These are phyloP conservation scores for Zaprionus lineosus DNA, from an alignment of 2,888 invertebrate genomes.

Conservation along the genomic window DNA sequence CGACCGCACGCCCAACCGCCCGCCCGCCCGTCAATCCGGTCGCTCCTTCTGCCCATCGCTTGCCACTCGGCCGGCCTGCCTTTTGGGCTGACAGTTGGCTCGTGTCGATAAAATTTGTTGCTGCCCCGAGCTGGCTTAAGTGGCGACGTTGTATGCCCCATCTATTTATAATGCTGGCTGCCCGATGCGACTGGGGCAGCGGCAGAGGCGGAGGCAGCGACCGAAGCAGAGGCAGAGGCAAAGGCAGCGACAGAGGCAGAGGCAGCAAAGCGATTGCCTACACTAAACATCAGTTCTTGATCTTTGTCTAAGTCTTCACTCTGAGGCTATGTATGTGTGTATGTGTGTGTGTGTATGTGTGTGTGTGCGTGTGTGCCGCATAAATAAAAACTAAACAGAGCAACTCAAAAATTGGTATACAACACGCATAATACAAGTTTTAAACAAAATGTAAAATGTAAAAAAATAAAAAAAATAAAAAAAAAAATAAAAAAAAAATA, in stretches of 20 bases:
- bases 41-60: too few species aligned
- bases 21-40: background rate
- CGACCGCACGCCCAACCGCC: background rate
- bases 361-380: conserved; percentile 36
- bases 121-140: conserved; percentile 61
- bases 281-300: conserved; percentile 36
- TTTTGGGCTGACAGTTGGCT: conserved; percentile 68
- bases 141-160: conserved; percentile 50
- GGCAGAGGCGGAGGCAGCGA: background rate
- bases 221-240: too few species aligned
- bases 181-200: conserved; percentile 51
- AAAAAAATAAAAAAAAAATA: too few species aligned
- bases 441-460: conserved; percentile 25
- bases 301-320: conserved; percentile 56
- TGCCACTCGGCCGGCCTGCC: conserved; percentile 2
- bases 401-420: conserved; percentile 29
- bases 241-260: too few species aligned
- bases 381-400: conserved; percentile 53
- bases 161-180: conserved; percentile 58
- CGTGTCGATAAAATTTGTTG: conserved; percentile 72
- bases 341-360: conserved; percentile 10
- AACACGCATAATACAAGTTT: conserved; percentile 24
- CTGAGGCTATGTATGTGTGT: background rate
- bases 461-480: conserved; percentile 1
- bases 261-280: conserved; percentile 19